These are phyloP conservation scores for Scaptomyza flava DNA, from an alignment of 2,888 invertebrate genomes.

Conservation along the genomic window DNA sequence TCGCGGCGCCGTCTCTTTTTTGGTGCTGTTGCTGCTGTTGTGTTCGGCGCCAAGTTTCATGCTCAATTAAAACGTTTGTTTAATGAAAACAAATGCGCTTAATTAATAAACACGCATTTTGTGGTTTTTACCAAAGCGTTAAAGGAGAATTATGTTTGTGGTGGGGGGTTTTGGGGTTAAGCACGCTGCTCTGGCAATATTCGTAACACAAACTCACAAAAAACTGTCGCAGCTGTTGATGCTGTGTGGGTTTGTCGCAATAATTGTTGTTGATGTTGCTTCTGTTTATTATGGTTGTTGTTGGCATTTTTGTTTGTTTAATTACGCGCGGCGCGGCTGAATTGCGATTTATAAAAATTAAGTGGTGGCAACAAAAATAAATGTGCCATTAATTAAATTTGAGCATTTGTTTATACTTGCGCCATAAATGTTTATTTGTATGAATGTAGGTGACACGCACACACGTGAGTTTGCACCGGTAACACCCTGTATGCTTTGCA, in stretches of 20 bases:
- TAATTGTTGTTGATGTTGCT: conserved; percentile 55
- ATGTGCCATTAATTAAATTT: conserved; percentile 67
- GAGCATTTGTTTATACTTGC: conserved; percentile 62
- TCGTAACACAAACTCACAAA: conserved; percentile 48
- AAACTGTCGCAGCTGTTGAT: conserved; percentile 78
- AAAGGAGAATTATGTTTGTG: conserved; percentile 8
- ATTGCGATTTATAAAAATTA: conserved; percentile 68
- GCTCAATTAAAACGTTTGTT: conserved; percentile 83
- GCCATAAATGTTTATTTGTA: conserved; percentile 30
- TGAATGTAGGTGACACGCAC: conserved; percentile 13
- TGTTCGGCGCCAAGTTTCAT: conserved; percentile 81
- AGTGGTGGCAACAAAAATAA: conserved; percentile 55
- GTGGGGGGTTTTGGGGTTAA: conserved; percentile 20
- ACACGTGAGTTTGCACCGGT: conserved; percentile 4
- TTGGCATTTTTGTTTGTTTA: conserved; percentile 52
- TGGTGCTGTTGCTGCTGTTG: conserved; percentile 17
- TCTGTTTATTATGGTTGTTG: conserved; percentile 30
- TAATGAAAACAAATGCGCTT: conserved; percentile 85
- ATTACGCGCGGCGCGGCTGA: conserved; percentile 54
- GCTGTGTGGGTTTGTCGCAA: conserved; percentile 69
- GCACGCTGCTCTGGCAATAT: conserved; percentile 31
- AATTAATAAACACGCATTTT: conserved; percentile 85
- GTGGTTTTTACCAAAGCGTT: conserved; percentile 73
- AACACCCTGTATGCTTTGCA: conserved; percentile 23
- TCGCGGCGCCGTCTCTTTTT: conserved; percentile 41